Base-by-base conservation (phyloP, 1,140 invertebrate genomes). In the Neuroterus valhalla region DNA sequence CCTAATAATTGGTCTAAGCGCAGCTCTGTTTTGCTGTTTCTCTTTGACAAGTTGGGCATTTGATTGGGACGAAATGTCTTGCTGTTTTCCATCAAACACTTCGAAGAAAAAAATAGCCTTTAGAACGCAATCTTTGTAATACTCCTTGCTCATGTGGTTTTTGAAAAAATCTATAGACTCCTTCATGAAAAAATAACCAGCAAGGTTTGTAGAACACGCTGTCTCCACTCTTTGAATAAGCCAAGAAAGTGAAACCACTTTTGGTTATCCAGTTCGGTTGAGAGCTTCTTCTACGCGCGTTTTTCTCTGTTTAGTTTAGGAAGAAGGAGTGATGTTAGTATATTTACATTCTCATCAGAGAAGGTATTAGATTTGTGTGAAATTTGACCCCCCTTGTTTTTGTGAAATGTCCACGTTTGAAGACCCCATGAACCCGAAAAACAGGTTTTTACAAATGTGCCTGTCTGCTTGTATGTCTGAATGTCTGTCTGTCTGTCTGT, bases 1-100 rank as follows among this genome's bases (percentile, higher is more conserved):
- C 62, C 76, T 73, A 66, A 68, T 72, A 76, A 77, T 78, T 21
- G 70, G 75, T 71, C 43, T 71, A 74, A 67, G 55, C 62, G 31
- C 66, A 42, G 42, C 71, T 75, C 72, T 46, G 44, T 78, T 81
- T 76, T 77, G 74, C 74, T 74, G 72, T 75, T 38, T 72, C 75
- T 72, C 71, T 73, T 52, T 81, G 11, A 21, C 43, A 19, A 48
- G 48, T 52, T 76, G 44, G 69, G 38, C 43, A 71, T 43, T 12
- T 50, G 76, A 76, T 70, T 42, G 5, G 10, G 23, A 31, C 14
- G 44, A 6, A 15, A 71, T 71, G 15, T 62, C 38, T 10, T 55
- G 23, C 23, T 17, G 14, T 55, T 62, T 62, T 17, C 70, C 31
- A 43, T 31, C 38, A 12, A 12, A n/a, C 12, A 68, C 4, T 62